Evolutionary conservation across 2,113 vertebrate species (phyloP).

Genomic region (Silurus meridionalis): DNA sequence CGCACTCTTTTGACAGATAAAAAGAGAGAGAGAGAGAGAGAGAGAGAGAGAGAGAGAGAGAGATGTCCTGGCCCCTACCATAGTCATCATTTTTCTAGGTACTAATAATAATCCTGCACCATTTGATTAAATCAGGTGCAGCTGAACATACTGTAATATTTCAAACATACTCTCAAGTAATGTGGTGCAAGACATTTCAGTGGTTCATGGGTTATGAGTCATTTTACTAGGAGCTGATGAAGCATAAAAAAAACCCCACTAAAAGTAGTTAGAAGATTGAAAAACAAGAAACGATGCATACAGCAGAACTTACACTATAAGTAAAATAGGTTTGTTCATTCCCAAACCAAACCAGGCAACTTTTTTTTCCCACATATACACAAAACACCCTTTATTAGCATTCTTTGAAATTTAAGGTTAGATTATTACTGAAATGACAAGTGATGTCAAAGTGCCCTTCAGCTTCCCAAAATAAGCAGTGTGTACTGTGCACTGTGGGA

Average conservation of each 20-base stretch:
- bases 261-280: too few relatives aligned
- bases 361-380: background rate
- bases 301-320: background rate
- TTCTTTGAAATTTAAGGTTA: background rate
- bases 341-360: background rate
- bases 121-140: background rate
- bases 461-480: constrained; percentile 27
- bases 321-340: background rate
- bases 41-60: background rate
- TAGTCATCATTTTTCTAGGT: background rate
- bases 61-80: background rate
- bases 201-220: background rate
- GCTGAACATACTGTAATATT: background rate
- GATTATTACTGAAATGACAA: constrained; percentile 18
- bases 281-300: background rate
- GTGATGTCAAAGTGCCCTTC: constrained; percentile 18
- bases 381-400: background rate
- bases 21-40: background rate
- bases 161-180: background rate
- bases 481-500: constrained; percentile 34
- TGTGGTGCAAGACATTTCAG: background rate
- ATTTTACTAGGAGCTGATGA: background rate
- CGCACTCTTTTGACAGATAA: background rate
- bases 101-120: background rate
- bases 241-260: background rate